Evolutionary conservation across 1,140 invertebrate genomes (phyloP).

Genomic region (Pseudomyrmex concolor): DNA sequence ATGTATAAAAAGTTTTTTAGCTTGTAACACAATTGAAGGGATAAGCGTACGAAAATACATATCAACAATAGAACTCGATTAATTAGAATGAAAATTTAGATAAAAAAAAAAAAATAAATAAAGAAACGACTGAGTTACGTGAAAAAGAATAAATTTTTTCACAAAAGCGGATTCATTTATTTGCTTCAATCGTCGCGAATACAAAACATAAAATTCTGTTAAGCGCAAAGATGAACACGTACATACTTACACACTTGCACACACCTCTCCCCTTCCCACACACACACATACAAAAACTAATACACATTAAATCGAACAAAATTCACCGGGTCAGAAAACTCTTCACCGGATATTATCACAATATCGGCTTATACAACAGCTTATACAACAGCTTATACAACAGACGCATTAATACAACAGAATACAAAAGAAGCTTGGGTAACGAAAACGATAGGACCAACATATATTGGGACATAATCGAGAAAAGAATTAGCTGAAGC

Average conservation of each 20-base stretch:
- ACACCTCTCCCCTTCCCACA: too few species aligned
- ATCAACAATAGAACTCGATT: not conserved
- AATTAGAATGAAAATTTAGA: too few species aligned
- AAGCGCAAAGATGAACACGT: not conserved
- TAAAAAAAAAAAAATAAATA: not conserved
- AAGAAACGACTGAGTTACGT: not conserved
- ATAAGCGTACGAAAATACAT: not conserved
- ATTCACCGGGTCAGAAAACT: conserved; percentile 9
- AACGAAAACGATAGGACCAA: conserved; percentile 54
- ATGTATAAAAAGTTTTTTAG: conserved; percentile 47
- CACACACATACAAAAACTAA: not conserved
- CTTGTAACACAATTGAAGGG: conserved; percentile 16
- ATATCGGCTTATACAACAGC: conserved; percentile 73
- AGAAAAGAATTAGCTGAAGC: conserved; percentile 64
- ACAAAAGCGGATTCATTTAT: not conserved
- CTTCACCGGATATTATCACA: conserved; percentile 31
- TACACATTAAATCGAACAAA: not conserved
- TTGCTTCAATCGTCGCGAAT: not conserved
- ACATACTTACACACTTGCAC: not conserved
- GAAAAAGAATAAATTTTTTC: not conserved
- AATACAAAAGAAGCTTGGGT: conserved; percentile 71
- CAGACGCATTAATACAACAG: conserved; percentile 58
- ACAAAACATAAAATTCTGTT: conserved; percentile 16
- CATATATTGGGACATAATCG: conserved; percentile 50
- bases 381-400: conserved; percentile 77